Conservation (phyloP, 2,797 vertebrate genomes). For the Ispidina picta region DNA sequence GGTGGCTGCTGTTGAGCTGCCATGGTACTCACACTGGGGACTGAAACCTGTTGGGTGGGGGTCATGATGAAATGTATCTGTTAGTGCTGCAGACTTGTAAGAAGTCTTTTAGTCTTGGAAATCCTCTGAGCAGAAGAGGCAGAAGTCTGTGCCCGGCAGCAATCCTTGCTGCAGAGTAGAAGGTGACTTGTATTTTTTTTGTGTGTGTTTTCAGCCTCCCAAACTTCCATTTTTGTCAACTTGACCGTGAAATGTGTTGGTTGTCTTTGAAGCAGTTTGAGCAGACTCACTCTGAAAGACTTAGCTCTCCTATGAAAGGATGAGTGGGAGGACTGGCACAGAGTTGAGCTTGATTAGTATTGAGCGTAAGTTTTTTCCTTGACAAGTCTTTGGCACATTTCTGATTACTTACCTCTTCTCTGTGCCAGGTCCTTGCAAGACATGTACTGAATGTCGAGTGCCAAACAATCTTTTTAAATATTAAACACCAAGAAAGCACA, state of each 20-base stretch:
- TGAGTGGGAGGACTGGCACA: slow-evolving; percentile 57
- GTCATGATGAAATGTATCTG: not conserved
- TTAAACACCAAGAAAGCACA: slow-evolving; percentile 52
- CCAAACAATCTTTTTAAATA: slow-evolving; percentile 59
- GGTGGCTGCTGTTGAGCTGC: not conserved
- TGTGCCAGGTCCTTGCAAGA: slow-evolving; percentile 62
- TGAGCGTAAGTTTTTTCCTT: slow-evolving; percentile 52
- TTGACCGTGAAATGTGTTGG: slow-evolving; percentile 36
- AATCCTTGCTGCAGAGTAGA: not conserved
- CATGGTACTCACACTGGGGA: not conserved
- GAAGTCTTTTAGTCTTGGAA: not conserved
- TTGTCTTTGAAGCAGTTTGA: slow-evolving; percentile 23
- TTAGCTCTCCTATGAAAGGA: slow-evolving; percentile 14
- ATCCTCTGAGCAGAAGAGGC: not conserved
- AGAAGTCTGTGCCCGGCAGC: not conserved
- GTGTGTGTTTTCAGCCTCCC: not conserved
- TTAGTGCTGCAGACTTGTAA: not conserved
- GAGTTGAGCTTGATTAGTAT: slow-evolving; percentile 67
- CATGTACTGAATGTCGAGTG: slow-evolving; percentile 53
- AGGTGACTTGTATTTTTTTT: not conserved
- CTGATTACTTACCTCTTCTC: slow-evolving; percentile 52
- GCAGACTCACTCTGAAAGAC: not conserved
- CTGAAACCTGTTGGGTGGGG: accelerated
- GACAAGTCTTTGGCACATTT: slow-evolving; percentile 63
- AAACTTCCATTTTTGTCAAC: slow-evolving; percentile 27